Conservation (phyloP, 1,140 invertebrate species). For the Globodera ellingtonae region DNA sequence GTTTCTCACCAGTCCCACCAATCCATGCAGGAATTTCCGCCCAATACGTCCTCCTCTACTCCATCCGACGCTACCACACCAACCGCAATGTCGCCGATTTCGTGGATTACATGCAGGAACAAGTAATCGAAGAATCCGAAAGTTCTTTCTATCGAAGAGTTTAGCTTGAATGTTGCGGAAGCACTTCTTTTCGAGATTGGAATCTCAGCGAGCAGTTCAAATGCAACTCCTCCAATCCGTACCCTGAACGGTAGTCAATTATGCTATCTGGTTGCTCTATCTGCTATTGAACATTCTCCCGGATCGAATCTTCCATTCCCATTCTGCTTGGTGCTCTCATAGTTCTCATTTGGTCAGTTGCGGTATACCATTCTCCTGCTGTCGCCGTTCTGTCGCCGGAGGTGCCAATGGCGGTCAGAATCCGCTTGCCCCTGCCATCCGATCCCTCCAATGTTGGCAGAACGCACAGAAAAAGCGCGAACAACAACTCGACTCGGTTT, state of each 20-base stretch:
- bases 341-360: conserved; percentile 30
- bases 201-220: conserved; percentile 63
- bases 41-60: conserved; percentile 51
- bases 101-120: conserved; percentile 63
- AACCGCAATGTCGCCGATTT: conserved; percentile 60
- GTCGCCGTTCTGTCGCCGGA: conserved; percentile 53
- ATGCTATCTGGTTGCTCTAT: not conserved
- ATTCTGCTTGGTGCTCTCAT: not conserved
- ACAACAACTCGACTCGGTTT: conserved; percentile 55
- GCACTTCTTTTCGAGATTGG: conserved; percentile 62
- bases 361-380: conserved; percentile 64
- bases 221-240: conserved; percentile 61
- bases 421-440: conserved; percentile 60
- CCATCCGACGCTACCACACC: conserved; percentile 54
- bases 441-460: conserved; percentile 61
- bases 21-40: conserved; percentile 44
- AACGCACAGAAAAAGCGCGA: conserved; percentile 62
- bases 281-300: not conserved
- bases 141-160: conserved; percentile 33
- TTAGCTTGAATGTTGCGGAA: conserved; percentile 64
- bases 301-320: not conserved
- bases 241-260: conserved; percentile 51
- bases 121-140: conserved; percentile 33
- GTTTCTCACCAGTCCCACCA: too few species aligned
- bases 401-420: conserved; percentile 26